These are phyloP conservation scores for Cottoperca gobio DNA, from an alignment of 2,797 vertebrate genomes.

Conservation along the genomic window DNA sequence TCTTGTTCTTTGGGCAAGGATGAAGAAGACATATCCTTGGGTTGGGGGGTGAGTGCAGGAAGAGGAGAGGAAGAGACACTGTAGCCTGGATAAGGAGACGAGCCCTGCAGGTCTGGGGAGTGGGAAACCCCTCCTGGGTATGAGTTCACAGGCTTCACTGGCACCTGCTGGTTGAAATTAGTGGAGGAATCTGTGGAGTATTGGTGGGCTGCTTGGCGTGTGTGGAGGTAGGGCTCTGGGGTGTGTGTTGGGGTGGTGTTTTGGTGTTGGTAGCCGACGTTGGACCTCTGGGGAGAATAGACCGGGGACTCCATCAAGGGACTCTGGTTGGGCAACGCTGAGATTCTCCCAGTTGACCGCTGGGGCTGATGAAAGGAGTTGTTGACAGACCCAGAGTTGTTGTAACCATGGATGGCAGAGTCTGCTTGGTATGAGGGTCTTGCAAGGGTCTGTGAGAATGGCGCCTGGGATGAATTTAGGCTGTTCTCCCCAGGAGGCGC, in stretches of 20 bases:
- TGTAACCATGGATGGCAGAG: conserved; percentile 83
- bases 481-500: conserved; percentile 85
- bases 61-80: conserved; percentile 85
- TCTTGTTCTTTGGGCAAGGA: conserved; percentile 85
- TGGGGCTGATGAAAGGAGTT: conserved; percentile 74
- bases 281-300: conserved; percentile 74
- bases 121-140: conserved; percentile 68
- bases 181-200: conserved; percentile 59
- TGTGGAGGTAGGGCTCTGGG: conserved; percentile 78
- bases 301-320: conserved; percentile 78
- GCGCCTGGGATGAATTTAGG: conserved; percentile 84
- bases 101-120: conserved; percentile 81
- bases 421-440: conserved; percentile 84
- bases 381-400: conserved; percentile 68
- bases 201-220: conserved; percentile 61
- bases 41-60: conserved; percentile 76
- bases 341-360: conserved; percentile 60
- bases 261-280: conserved; percentile 69
- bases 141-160: conserved; percentile 72
- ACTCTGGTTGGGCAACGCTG: conserved; percentile 75
- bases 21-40: conserved; percentile 81
- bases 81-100: conserved; percentile 78
- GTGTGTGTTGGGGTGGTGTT: conserved; percentile 79
- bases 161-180: conserved; percentile 73
- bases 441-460: conserved; percentile 77